Base-by-base conservation (phyloP, 1,140 invertebrate species). In the Ylistrum balloti region DNA sequence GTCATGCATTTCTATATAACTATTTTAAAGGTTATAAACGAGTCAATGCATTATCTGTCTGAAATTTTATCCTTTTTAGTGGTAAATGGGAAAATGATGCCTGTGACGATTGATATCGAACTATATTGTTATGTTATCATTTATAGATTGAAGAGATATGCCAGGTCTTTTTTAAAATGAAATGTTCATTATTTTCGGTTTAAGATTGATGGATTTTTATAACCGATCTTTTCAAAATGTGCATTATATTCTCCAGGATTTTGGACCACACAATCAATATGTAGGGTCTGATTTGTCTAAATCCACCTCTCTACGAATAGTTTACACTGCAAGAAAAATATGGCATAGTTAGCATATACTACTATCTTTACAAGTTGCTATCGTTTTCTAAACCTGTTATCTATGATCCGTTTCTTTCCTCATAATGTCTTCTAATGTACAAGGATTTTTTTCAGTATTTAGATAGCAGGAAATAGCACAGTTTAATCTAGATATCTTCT, bases 51-150 rank as follows among this genome's bases (percentile, higher is more conserved):
- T 28, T 74, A 28, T 74, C 56, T 28, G 7, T n/a, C 2, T 74
- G 56, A 28, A 74, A 74, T 28, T 7, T 74, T 74, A 74, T 74
- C 56, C 56, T 9, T n/a, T 74, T 74, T 5, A 74, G 28, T 74
- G n/a, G 56, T 74, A 74, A 74, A 74, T 74, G 56, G 22, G 56
- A 17, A n/a, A 74, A 74, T 74, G 56, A 74, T 74, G n/a, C 56
- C 56, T 28, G 28, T 17, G 56, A 9, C 22, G 9, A 28, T 28
- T 3, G n/a, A 74, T 74, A 74, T n/a, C 1, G 13, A 5, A 17
- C 15, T 17, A 1, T 28, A 74, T 74, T 74, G 5, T 74, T 5
- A 28, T 28, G 17, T 74, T n/a, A 28, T 28, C 9, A 28, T 74
- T 74, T 28, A 3, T 28, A 74, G 56, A n/a, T 28, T 17, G 22